A percentile compares a stretch with the other conserved stretches of the same genome.
Evolutionary conservation across 2,888 invertebrate species (phyloP).

Genomic region (Epirrita christyi): DNA sequence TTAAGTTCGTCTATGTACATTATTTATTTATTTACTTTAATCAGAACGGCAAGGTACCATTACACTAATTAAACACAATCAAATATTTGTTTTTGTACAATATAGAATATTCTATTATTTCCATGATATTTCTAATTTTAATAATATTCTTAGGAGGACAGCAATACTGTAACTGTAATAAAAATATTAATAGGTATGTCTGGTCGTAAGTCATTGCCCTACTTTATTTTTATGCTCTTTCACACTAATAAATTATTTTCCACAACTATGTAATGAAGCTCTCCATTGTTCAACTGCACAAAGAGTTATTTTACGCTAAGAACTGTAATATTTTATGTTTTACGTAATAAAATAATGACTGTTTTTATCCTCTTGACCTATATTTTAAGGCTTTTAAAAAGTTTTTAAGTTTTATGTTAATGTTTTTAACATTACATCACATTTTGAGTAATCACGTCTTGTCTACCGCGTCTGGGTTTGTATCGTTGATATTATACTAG

Average conservation of each 20-base stretch:
- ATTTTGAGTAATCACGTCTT: background rate
- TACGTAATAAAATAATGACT: conserved; percentile 16
- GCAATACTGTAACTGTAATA: too few species aligned
- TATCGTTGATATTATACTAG: too few species aligned
- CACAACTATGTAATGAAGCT: conserved; percentile 54
- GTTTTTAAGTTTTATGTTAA: background rate
- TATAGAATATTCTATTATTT: too few species aligned
- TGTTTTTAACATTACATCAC: background rate
- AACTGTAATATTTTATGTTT: conserved; percentile 40
- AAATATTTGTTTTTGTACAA: too few species aligned
- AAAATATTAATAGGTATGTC: too few species aligned
- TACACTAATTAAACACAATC: too few species aligned
- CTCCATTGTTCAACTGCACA: conserved; percentile 50
- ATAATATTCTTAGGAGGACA: too few species aligned
- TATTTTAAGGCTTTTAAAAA: conserved; percentile 19
- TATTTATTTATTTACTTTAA: too few species aligned
- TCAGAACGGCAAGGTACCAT: too few species aligned
- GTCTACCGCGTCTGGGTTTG: too few species aligned
- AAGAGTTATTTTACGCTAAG: conserved; percentile 39
- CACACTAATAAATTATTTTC: conserved; percentile 43
- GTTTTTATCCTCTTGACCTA: conserved; percentile 18
- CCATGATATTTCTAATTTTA: too few species aligned
- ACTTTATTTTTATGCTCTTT: conserved; percentile 41
- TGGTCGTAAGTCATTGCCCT: conserved; percentile 35
- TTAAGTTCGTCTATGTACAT: too few species aligned